Evolutionary conservation across 2,113 vertebrate species (phyloP).

Genomic region (Eudyptes chrysolophus): DNA sequence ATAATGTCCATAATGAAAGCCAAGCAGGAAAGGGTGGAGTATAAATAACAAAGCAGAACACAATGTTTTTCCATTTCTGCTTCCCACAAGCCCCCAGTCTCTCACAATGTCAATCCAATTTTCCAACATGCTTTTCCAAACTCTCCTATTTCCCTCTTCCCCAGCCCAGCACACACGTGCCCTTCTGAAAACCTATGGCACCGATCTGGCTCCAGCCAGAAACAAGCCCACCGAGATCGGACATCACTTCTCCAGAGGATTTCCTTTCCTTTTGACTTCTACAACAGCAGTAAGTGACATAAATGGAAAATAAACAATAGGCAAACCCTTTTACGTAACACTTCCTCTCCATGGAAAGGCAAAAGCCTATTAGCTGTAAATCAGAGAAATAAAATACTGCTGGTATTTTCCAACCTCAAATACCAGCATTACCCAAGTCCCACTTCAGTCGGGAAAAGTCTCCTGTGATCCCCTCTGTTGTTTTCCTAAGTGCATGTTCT

Average conservation of each 20-base stretch:
- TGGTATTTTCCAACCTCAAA: not conserved
- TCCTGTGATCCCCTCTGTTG: not conserved
- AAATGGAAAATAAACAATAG: conserved; percentile 7
- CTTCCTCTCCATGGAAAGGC: not conserved
- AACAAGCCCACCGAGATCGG: not conserved
- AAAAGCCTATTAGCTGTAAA: not conserved
- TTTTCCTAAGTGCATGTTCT: not conserved
- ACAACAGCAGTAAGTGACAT: not conserved
- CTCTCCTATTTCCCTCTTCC: not conserved
- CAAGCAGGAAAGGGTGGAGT: conserved; percentile 56
- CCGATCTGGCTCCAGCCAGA: not conserved
- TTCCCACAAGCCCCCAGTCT: conserved; percentile 6
- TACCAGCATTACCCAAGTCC: not conserved
- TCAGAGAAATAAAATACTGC: not conserved
- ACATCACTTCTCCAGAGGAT: not conserved
- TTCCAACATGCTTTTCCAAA: conserved; percentile 34
- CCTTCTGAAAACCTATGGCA: not conserved
- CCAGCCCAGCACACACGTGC: fast-evolving
- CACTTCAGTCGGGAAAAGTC: not conserved
- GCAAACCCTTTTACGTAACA: not conserved
- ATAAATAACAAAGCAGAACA: conserved; percentile 48
- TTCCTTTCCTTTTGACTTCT: conserved; percentile 49
- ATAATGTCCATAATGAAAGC: conserved; percentile 7
- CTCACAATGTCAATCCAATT: conserved; percentile 2
- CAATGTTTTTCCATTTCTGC: conserved; percentile 52